Conservation (phyloP, 2,888 invertebrate species). For the Eretmocerus hayati region DNA sequence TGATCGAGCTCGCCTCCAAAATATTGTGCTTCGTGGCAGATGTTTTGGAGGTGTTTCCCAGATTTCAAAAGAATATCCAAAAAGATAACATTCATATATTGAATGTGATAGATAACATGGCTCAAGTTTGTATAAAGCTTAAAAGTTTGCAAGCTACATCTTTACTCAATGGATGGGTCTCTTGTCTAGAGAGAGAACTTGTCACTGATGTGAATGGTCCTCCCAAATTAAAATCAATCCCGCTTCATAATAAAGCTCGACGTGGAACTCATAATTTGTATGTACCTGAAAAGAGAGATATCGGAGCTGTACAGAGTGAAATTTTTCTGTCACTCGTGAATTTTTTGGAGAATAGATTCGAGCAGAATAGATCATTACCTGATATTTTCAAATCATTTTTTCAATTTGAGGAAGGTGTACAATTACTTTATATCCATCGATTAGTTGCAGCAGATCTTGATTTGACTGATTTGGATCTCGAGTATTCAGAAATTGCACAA, state of each 20-base stretch:
- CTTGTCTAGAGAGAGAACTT: neutral
- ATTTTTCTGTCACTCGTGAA: neutral
- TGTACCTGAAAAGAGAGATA: neutral
- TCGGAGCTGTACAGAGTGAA: neutral
- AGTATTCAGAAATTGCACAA: neutral
- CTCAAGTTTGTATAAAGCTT: no score
- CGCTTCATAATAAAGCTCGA: neutral
- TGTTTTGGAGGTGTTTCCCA: no score
- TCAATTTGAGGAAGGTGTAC: neutral
- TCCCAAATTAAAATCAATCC: neutral
- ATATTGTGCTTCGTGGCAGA: neutral
- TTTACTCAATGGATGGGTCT: neutral
- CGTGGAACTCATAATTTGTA: neutral
- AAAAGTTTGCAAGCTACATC: neutral
- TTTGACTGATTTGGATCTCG: neutral
- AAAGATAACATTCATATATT: no score
- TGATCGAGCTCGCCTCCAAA: neutral
- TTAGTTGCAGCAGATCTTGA: neutral
- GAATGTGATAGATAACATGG: neutral
- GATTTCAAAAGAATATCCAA: no score
- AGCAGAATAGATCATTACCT: neutral
- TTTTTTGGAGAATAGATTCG: neutral
- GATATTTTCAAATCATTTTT: neutral
- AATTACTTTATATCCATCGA: neutral
- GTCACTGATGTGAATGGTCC: neutral